Base-by-base conservation (phyloP, 2,113 vertebrate genomes). In the Hystrix cristata region DNA sequence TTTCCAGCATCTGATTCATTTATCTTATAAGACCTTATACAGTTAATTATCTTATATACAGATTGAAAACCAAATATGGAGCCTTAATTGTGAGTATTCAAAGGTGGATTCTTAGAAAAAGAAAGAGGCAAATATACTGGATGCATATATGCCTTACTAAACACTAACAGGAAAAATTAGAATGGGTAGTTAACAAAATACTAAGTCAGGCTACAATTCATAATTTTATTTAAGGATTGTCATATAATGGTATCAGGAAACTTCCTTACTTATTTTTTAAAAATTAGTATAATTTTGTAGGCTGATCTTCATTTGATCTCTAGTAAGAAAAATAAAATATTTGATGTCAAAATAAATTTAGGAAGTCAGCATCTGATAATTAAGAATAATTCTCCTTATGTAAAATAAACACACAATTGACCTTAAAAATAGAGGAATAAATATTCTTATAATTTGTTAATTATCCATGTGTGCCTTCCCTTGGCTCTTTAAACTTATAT, bases 401-500 rank as follows among this genome's bases (percentile, higher is more conserved):
- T 93, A 48, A 90, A 93, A 93, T 87, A 92, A 91, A 88, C 67
- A 84, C 7, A 76, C 53, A 90, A 59, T 46, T 95, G 59, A 65
- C n/a, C 31, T 95, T 93, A 84, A 89, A 74, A 95, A 79, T 46
- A 82, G 34, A 88, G n/a, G 13, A n/a, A 81, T 79, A 85, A 93
- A 76, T 78, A 83, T 51, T 16, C 82, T 21, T 89, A 53, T 25
- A 85, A 78, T 87, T 94, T 86, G 67, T 25, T 89, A 82, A 88
- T 85, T 95, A 16, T 27, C 60, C 29, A 55, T 79, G 38, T 71
- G 55, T 78, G 4, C 31, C 43, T 10, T 88, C 27, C 5, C 53
- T 93, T 94, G 60, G 86, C 6, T 80, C 55, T 87, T 94, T 95
- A 95, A 93, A 82, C 38, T 72, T 95, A 90, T n/a, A 87, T 94